A percentile compares a stretch with the other conserved stretches of the same genome.
Conservation (phyloP, 2,797 vertebrate species). For the Austrolebias charrua region DNA sequence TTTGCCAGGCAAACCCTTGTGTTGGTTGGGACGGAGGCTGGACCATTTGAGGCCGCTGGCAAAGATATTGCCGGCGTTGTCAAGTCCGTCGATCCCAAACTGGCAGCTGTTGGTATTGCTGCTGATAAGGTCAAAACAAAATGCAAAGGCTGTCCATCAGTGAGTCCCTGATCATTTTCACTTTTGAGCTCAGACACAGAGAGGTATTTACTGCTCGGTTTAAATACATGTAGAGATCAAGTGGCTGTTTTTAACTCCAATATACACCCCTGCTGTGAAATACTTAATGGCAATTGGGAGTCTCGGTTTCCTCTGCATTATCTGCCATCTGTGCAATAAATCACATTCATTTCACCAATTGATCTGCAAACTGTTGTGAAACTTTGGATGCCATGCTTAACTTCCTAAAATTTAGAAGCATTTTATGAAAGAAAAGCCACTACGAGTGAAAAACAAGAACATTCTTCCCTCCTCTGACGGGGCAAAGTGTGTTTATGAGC, state of each 20-base stretch:
- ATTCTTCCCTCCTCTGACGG: background rate
- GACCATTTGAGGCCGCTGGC: constrained; percentile 80
- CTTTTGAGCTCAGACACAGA: background rate
- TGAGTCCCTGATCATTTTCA: constrained; percentile 71
- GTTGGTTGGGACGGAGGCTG: constrained; percentile 80
- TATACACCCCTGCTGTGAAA: too few relatives aligned
- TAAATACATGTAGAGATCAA: too few relatives aligned
- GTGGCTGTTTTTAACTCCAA: too few relatives aligned
- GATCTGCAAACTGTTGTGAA: too few relatives aligned
- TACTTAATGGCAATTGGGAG: too few relatives aligned
- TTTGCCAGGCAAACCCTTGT: constrained; percentile 85
- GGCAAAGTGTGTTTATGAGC: constrained; percentile 9
- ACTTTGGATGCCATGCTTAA: too few relatives aligned
- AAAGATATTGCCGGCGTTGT: constrained; percentile 82
- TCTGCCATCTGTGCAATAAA: too few relatives aligned
- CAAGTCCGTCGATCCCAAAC: constrained; percentile 84
- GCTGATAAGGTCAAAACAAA: constrained; percentile 79
- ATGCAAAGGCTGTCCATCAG: constrained; percentile 87
- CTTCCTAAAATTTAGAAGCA: too few relatives aligned
- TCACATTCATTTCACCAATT: too few relatives aligned
- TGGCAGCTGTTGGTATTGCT: constrained; percentile 81
- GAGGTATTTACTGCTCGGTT: background rate
- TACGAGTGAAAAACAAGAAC: too few relatives aligned
- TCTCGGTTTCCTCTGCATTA: too few relatives aligned
- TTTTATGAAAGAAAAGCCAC: too few relatives aligned